Base-by-base conservation (phyloP, 2,797 vertebrate species). In the Crenuchus spilurus region DNA sequence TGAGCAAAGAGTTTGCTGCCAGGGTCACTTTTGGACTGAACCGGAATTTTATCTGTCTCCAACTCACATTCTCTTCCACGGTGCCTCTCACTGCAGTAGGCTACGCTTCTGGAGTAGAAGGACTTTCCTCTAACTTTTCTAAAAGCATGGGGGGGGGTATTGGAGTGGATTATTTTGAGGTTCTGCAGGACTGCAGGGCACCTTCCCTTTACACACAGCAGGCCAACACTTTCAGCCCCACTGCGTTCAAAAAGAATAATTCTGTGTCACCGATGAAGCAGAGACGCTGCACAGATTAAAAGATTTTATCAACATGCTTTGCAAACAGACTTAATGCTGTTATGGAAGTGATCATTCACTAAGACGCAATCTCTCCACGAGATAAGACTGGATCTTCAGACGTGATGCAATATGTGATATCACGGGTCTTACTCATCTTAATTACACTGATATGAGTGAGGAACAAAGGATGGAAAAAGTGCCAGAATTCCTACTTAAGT, bases 21-120 rank as follows among this genome's bases (percentile, higher is more conserved):
- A 8, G 48, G 48, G 33, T 67, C 46, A 67, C 48, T 64, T 64
- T 64, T 13, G 28, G 61, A 64, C 8, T n/a, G 41, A 64, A 30
- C 24, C 11, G 41, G n/a, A 41, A 26, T 13, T 60, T 11, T 13
- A 11, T 14, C 11, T 13, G 18, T n/a, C 8, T 35, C 31, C 20
- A 10, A 11, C 13, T 24, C 13, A 13, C 39, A 26, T n/a, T 31
- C 16, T 46, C 37, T 16, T 16, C 41, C 6, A 44, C 14, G n/a
- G n/a, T n/a, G n/a, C 20, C 22, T 26, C 31, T 20, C 24, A 14
- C 18, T 24, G 16, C 33, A 26, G 35, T 14, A 28, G 18, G 10
- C 37, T 42, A 14, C 16, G 20, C 35, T 62, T 18, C 14, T 39
- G 33, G 18, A 60, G n/a, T 18, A 20, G 8, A 39, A 37, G 57